Evolutionary conservation across 92 coral and sea anemone species (phyloP), one percentile per base, ranked within the genome.

Genomic region (Porites lobata): DNA sequence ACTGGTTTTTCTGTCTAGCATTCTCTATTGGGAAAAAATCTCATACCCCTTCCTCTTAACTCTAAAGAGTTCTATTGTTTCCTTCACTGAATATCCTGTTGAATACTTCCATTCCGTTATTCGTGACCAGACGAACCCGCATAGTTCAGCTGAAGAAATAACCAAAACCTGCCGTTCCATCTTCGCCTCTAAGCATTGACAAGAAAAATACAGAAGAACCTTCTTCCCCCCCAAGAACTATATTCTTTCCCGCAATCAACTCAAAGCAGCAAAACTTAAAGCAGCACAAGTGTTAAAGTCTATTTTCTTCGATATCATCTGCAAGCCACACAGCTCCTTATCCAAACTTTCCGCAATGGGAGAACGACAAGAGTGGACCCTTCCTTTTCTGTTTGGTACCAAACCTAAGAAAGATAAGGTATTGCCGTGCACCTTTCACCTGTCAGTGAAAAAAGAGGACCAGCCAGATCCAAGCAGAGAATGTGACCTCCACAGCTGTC

Each of bases 1-100:
- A 19, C 80, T 84, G 9, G 92, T 89, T 19, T 82, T 75, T 62
- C 26, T 81, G 9, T 29, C 58, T 7, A 82, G 57, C 65, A 9
- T 63, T 6, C 11, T 76, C 15, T 21, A 82, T 26, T 82, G 86
- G 86, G 86, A 75, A 3, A 38, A 17, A 52, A 22, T 68, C 26
- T 32, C 2, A 68, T 51, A 68, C 26, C 72, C 72, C 21, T 22
- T 65, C 0, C 1, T 15, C 17, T 20, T 17, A n/a, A 65, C 69
- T 4, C 26, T 68, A 20, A 7, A 26, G 9, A 68, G n/a, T 26
- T 68, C 43, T 8, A 13, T 68, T 20, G 12, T 68, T 32, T 32
- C 72, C 72, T 68, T 68, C 72, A 26, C 72, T 2, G 50, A 68
- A 9, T 68, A 68, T 68, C 38, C 72, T 26, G 72, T 68, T 21